Evolutionary conservation across 2,113 vertebrate genomes (phyloP), one percentile per base, ranked within the genome.

Genomic region (Alouatta palliata): DNA sequence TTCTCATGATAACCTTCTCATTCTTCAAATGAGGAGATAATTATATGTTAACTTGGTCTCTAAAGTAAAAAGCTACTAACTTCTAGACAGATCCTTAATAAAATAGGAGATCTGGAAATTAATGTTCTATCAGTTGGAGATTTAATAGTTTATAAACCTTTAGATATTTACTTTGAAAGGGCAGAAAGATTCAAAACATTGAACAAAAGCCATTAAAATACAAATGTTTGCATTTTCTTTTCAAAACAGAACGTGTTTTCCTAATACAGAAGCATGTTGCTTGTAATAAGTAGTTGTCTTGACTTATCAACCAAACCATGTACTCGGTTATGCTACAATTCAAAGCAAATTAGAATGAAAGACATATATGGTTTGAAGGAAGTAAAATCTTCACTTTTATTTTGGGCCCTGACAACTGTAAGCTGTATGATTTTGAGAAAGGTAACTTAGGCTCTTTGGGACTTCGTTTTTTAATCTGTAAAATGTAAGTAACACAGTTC

Each of bases 301-400:
- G 21, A 76, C 84, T 52, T 37, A 76, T 43, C 83, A 91, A 56
- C 89, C 89, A 97, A 75, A 90, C 20, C 58, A 68, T 90, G 49
- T 25, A 94, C 96, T 70, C 52, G 52, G 61, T 94, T 94, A 83
- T 12, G 77, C 56, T 81, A 37, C 58, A 95, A 87, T 85, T 84
- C 52, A 95, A 90, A 96, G 73, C 61, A 97, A 95, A 84, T 91
- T 52, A 93, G 6, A 1, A 0, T 58, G 30, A 64, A 58, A 64
- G 52, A 70, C 16, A 68, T 8, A 20, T 4, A 70, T 9, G 3
- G 40, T 87, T 87, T 37, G 25, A 70, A 71, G 37, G 9, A 13
- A 91, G 32, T 81, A 45, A 90, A 66, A 90, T 71, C 8, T 54
- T 32, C 27, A 77, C 47, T 70, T 81, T 87, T 52, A 91, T 45